A percentile compares a stretch with the other conserved stretches of the same genome.
Conservation (phyloP, 2,113 vertebrate species). For the Semnornis frantzii region DNA sequence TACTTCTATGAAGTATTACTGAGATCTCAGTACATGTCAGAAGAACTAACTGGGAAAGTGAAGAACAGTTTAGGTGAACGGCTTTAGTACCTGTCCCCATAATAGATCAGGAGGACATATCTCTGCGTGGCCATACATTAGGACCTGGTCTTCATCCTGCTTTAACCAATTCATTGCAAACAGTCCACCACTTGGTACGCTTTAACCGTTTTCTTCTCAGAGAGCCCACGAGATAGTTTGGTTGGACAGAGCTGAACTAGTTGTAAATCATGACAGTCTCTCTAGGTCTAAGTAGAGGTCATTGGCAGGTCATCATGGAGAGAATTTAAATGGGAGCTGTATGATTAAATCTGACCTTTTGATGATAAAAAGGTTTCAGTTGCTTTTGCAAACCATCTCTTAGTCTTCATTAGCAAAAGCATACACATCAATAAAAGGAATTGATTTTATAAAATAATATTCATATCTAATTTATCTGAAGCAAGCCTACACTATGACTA, state of each 20-base stretch:
- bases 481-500: not conserved
- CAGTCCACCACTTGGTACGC: not conserved
- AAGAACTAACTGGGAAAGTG: not conserved
- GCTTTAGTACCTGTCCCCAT: not conserved
- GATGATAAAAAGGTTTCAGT: not conserved
- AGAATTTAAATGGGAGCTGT: not conserved
- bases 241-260: not conserved
- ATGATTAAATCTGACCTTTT: conserved; percentile 3
- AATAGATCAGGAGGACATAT: not conserved
- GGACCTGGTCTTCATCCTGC: not conserved
- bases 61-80: not conserved
- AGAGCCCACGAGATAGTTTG: not conserved
- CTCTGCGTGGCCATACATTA: not conserved
- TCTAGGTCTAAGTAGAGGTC: not conserved
- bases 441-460: conserved; percentile 10
- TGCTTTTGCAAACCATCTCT: not conserved
- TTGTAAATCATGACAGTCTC: not conserved
- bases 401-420: conserved; percentile 27
- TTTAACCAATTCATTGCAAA: not conserved
- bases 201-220: not conserved
- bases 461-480: conserved; percentile 1
- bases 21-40: not conserved
- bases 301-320: not conserved
- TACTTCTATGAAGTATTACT: not conserved
- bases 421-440: not conserved